These are phyloP conservation scores for Drosophila asahinai DNA, from an alignment of 1,140 invertebrate genomes.

Conservation along the genomic window DNA sequence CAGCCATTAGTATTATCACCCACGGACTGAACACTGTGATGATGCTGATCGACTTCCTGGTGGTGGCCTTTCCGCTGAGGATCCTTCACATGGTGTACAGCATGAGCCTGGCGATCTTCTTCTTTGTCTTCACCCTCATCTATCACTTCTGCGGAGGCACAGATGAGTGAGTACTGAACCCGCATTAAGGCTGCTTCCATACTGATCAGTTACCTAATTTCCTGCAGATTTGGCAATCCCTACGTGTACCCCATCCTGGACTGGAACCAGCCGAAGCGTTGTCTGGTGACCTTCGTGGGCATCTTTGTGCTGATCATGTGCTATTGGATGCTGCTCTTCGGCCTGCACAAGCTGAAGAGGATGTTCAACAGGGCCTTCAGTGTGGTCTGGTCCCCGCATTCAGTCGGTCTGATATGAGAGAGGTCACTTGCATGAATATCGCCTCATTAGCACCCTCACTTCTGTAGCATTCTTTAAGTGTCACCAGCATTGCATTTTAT, in stretches of 20 bases:
- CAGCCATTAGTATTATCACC: constrained; percentile 88
- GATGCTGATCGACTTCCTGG: constrained; percentile 90
- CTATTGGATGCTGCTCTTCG: constrained; percentile 67
- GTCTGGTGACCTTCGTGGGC: constrained; percentile 86
- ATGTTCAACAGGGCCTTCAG: constrained; percentile 75
- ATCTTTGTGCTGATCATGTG: constrained; percentile 86
- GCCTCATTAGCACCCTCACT: constrained; percentile 23
- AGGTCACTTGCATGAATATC: neutral
- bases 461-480: constrained; percentile 24
- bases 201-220: constrained; percentile 16
- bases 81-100: constrained; percentile 90
- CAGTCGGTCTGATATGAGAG: constrained; percentile 73
- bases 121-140: constrained; percentile 89
- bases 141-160: constrained; percentile 91
- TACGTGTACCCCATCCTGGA: constrained; percentile 90
- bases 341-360: constrained; percentile 64
- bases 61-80: constrained; percentile 89
- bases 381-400: constrained; percentile 77
- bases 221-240: constrained; percentile 86
- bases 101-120: constrained; percentile 87
- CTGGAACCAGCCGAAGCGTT: constrained; percentile 87
- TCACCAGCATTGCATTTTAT: constrained; percentile 50
- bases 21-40: constrained; percentile 91
- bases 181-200: neutral
- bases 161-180: constrained; percentile 86